Conservation (phyloP, 2,113 vertebrate species). For the Chionis minor region DNA sequence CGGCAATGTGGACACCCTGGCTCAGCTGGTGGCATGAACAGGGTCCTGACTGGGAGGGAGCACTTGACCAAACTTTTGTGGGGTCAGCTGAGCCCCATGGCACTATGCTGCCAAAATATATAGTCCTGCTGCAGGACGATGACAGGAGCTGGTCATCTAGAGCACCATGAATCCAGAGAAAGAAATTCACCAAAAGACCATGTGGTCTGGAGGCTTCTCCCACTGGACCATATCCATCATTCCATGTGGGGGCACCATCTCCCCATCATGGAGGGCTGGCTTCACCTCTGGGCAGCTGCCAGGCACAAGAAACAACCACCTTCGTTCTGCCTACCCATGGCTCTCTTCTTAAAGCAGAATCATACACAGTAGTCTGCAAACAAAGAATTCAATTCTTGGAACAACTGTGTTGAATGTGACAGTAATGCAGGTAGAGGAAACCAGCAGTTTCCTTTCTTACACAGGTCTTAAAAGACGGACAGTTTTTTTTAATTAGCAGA, state of each 20-base stretch:
- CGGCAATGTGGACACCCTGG: neutral
- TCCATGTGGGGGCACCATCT: neutral
- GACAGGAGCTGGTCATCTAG: neutral
- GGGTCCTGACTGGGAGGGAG: neutral
- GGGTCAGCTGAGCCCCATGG: neutral
- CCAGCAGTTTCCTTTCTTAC: neutral
- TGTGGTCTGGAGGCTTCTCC: neutral
- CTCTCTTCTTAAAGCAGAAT: neutral
- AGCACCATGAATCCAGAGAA: neutral
- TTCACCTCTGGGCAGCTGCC: neutral
- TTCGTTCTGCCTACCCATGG: neutral
- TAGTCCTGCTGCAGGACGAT: neutral
- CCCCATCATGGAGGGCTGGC: rapidly evolving
- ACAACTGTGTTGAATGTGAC: neutral
- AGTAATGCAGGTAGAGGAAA: neutral
- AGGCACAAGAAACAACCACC: neutral
- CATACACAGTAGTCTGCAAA: neutral
- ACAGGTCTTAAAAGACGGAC: neutral
- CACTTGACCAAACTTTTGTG: neutral
- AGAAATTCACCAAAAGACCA: neutral
- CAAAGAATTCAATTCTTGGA: neutral
- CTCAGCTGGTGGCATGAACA: neutral
- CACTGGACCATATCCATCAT: neutral
- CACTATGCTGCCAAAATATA: neutral
- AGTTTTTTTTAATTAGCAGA: neutral